These are phyloP conservation scores for Onthophagus sagittarius DNA, from an alignment of 2,888 invertebrate species.

Conservation along the genomic window DNA sequence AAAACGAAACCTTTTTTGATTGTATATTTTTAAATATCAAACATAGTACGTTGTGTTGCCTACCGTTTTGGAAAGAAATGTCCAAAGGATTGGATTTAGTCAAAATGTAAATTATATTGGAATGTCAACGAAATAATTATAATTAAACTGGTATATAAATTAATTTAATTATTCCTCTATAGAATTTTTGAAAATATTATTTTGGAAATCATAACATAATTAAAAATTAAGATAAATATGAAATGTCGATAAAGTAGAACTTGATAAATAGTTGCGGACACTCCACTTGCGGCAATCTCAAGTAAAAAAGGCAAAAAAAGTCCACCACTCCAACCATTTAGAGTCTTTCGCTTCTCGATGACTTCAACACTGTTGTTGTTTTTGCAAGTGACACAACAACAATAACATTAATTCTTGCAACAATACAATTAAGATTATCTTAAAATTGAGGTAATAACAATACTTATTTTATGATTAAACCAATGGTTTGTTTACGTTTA, in stretches of 20 bases:
- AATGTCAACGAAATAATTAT: constrained; percentile 22
- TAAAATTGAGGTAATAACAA: neutral
- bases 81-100: no score
- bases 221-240: no score
- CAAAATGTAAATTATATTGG: no score
- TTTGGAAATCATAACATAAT: neutral
- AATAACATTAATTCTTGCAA: no score
- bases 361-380: neutral
- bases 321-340: neutral
- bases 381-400: neutral
- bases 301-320: neutral
- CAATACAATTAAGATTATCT: no score
- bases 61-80: no score
- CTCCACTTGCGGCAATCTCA: neutral
- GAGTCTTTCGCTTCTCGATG: neutral
- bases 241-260: neutral
- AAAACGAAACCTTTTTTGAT: no score
- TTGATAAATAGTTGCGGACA: neutral
- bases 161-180: constrained; percentile 1
- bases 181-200: neutral
- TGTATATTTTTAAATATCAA: no score
- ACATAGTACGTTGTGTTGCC: no score
- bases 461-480: no score
- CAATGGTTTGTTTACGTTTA: no score
- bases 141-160: constrained; percentile 8